Base-by-base conservation (phyloP, 2,888 invertebrate genomes). In the Synergus japonicus region DNA sequence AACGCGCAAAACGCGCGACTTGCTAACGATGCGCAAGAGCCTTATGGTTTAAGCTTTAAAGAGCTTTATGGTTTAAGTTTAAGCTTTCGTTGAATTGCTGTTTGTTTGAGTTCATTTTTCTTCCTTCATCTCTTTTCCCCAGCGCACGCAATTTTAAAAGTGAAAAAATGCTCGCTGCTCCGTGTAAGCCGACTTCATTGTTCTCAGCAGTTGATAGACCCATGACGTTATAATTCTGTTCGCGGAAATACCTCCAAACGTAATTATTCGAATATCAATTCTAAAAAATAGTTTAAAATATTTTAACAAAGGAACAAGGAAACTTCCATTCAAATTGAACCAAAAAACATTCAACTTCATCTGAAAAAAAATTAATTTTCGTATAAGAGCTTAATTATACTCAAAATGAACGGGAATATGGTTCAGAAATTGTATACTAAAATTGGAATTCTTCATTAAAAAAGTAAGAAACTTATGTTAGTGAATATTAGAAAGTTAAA, bases 11-110 rank as follows among this genome's bases (percentile, higher is more conserved):
- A 54, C 73, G 49, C 37, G 29, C 54, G 73, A 73, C 49, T 73
- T 73, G 49, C 73, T 73, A 73, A 73, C 73, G 73, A 73, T 73
- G 73, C 22, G 73, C 49, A 46, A 65, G 65, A 73, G 73, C 73
- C 60, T 22, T 22, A 60, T 60, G 60, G 22, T 73, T 73, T 73
- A 37, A 73, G 37, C 37, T 54, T 73, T 37, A n/a, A n/a, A n/a
- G n/a, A n/a, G n/a, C n/a, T n/a, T n/a, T n/a, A n/a, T n/a, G n/a
- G n/a, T n/a, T n/a, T n/a, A n/a, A n/a, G 18, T 73, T 73, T 73
- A 37, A 73, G 37, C 37, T 54, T 73, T 37, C 73, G 37, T 54
- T 73, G 49, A 54, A 49, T 73, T 15, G 13, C 49, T 49, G 9
- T 37, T 73, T 29, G 49, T 54, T 49, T 22, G 1, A 41, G 10